Percentiles rank a stretch among this genome's conserved stretches.
Evolutionary conservation across 2,888 invertebrate species (phyloP).

Genomic region (Melolontha melolontha): DNA sequence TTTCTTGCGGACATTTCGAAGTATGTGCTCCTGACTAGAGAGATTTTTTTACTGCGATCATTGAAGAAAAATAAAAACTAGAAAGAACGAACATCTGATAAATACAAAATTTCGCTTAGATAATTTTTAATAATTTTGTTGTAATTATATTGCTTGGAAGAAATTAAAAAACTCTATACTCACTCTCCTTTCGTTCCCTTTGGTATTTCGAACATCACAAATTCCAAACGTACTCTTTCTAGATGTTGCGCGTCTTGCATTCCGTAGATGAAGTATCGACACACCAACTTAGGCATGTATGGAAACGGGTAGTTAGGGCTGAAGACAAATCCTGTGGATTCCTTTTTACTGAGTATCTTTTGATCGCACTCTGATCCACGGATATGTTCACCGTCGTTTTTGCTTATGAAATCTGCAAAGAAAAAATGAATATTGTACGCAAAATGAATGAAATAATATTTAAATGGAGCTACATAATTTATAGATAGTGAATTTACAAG

Average conservation of each 20-base stretch:
- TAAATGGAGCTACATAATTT: no score
- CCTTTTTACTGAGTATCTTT: conserved; percentile 93
- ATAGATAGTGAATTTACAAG: no score
- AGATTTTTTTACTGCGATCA: no score
- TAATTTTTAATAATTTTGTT: no score
- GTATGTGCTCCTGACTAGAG: no score
- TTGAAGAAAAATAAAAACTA: no score
- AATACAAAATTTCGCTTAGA: no score
- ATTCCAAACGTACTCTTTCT: conserved; percentile 92
- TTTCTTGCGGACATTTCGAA: no score
- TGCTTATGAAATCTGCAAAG: conserved; percentile 87
- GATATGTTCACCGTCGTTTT: conserved; percentile 94
- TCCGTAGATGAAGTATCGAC: conserved; percentile 98
- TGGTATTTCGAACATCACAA: conserved; percentile 91
- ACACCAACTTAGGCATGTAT: conserved; percentile 95
- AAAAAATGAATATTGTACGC: no score
- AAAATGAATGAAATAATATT: no score
- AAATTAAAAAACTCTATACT: conserved; percentile 63
- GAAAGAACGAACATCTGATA: no score
- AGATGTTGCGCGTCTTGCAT: conserved; percentile 97
- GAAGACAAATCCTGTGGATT: conserved; percentile 91
- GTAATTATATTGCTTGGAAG: conserved; percentile 4
- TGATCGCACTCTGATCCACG: conserved; percentile 99
- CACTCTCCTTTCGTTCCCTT: conserved; percentile 87
- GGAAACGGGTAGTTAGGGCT: conserved; percentile 97